Evolutionary conservation across 2,113 vertebrate genomes (phyloP), one percentile per base, ranked within the genome.

Genomic region (human): DNA sequence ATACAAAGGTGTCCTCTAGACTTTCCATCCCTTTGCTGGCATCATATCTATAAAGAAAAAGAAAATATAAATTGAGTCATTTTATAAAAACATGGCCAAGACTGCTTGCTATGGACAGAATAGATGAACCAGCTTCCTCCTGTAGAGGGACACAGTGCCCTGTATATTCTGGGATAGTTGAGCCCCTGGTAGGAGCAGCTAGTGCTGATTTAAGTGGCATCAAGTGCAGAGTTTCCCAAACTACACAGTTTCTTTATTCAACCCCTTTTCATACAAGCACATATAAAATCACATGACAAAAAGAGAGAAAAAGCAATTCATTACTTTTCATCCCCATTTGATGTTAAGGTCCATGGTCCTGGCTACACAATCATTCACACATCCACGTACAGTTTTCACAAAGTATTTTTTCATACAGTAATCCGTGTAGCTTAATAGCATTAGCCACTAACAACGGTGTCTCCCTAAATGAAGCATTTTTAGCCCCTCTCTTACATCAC

Each of bases 1-100:
- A 99, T 55, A 99, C 99, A 98, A 99, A 99, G 0, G 99, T 99
- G 57, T 99, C 99, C 98, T 99, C 99, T 97, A 99, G 98, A 97
- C 99, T 99, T 98, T 99, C 99, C 99, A 99, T 99, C 97, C 99
- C 99, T 98, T 99, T 99, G 96, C 99, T 98, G 25, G 99, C 99
- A 93, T 99, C 99, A 0, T 99, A 99, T 93, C 99, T 99, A 90
- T 14, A 94, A 85, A 75, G 4, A 91, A 95, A 73, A 93, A 88
- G 45, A 97, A 94, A 92, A 91, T n/a, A 55, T 20, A 55, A 45
- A 55, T 25, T 45, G 61, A 92, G 72, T 59, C 64, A 91, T 40
- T 92, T 84, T 79, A 78, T 5, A 61, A 92, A 88, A 75, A 61
- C 1, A 17, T 64, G 30, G 57, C 59, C 70, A 87, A 89, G n/a